These are phyloP conservation scores for Drosophila falleni DNA, from an alignment of 2,888 invertebrate species.

Conservation along the genomic window DNA sequence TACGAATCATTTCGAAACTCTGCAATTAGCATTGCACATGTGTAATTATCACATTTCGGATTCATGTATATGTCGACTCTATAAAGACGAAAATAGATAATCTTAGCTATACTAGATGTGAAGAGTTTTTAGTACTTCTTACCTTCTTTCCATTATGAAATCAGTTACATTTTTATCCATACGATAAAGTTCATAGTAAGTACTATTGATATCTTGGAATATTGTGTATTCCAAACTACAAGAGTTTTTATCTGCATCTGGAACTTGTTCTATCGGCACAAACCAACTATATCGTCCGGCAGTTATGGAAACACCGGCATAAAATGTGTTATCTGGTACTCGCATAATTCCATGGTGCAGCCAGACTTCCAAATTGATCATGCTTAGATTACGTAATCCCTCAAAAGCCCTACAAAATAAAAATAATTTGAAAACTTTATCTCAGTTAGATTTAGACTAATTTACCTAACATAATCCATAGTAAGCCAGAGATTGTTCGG, in stretches of 20 bases:
- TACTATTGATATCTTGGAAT: slow-evolving; percentile 66
- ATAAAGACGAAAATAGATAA: not conserved
- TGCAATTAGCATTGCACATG: slow-evolving; percentile 86
- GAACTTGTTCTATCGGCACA: slow-evolving; percentile 86
- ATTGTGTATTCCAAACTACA: slow-evolving; percentile 66
- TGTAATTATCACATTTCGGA: slow-evolving; percentile 46
- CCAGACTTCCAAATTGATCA: slow-evolving; percentile 91
- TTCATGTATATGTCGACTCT: slow-evolving; percentile 53
- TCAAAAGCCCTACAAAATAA: slow-evolving; percentile 45
- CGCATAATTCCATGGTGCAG: slow-evolving; percentile 83
- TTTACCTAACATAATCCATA: slow-evolving; percentile 67
- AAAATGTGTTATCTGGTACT: slow-evolving; percentile 80
- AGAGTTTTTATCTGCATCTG: not conserved
- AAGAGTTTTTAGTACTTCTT: slow-evolving; percentile 14
- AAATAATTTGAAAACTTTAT: not conserved
- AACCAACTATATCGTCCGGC: slow-evolving; percentile 89
- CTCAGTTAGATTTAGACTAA: not conserved
- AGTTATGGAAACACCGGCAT: slow-evolving; percentile 86
- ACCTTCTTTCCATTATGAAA: slow-evolving; percentile 49
- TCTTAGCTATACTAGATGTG: not conserved
- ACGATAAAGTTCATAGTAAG: slow-evolving; percentile 67
- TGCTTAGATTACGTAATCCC: slow-evolving; percentile 39
- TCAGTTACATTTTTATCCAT: slow-evolving; percentile 58
- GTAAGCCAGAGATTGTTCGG: slow-evolving; percentile 40
- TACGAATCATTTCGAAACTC: slow-evolving; percentile 86